Evolutionary conservation across 2,888 invertebrate genomes (phyloP).

Genomic region (Hanleya hanleyi): DNA sequence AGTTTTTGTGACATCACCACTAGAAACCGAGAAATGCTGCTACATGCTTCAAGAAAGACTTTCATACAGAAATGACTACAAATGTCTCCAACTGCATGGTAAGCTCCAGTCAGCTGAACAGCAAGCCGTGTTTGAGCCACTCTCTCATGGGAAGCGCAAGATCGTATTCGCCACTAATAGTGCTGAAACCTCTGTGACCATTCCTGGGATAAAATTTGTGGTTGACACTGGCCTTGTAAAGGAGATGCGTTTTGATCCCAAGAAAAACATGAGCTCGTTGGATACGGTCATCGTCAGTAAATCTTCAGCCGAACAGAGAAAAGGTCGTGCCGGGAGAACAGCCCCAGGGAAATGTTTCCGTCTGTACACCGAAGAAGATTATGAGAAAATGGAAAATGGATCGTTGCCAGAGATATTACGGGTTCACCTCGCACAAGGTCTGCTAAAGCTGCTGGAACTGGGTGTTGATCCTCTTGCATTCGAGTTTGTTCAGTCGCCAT

Average conservation of each 20-base stretch:
- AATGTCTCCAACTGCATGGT: constrained; percentile 49
- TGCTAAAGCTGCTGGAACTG: constrained; percentile 66
- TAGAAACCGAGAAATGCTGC: constrained; percentile 66
- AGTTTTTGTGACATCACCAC: constrained; percentile 71
- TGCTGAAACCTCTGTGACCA: constrained; percentile 74
- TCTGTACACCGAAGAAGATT: constrained; percentile 67
- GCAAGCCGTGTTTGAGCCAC: constrained; percentile 59
- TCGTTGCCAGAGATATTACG: constrained; percentile 70
- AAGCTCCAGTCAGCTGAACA: constrained; percentile 67
- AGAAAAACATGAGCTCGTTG: constrained; percentile 60
- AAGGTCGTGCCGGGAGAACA: constrained; percentile 73
- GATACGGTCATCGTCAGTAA: constrained; percentile 57
- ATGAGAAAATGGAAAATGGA: constrained; percentile 54
- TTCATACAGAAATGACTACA: constrained; percentile 32
- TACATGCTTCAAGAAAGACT: constrained; percentile 22
- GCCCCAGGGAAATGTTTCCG: constrained; percentile 70
- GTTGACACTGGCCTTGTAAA: constrained; percentile 72
- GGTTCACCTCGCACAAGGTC: constrained; percentile 60
- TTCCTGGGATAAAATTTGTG: constrained; percentile 72
- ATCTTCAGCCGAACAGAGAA: constrained; percentile 73
- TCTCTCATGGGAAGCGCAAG: constrained; percentile 57
- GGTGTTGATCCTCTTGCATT: constrained; percentile 62
- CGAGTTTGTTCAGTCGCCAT: constrained; percentile 69
- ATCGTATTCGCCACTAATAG: constrained; percentile 73
- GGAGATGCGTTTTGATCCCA: constrained; percentile 68